Conservation (phyloP, 2,797 vertebrate species). For the Phylloscopus collybita region DNA sequence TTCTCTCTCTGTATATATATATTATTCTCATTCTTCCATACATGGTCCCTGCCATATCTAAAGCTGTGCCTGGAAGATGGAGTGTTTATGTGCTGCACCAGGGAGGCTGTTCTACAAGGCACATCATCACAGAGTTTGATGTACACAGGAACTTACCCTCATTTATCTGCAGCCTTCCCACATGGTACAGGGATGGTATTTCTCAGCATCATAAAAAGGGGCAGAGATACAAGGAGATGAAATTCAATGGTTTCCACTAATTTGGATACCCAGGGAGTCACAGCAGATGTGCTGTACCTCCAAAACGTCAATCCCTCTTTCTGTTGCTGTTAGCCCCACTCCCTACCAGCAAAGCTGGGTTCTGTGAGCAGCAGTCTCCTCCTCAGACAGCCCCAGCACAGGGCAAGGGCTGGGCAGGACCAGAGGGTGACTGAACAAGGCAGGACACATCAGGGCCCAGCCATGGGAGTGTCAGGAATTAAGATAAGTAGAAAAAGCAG, state of each 20-base stretch:
- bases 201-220: background rate
- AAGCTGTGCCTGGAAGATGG: background rate
- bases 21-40: background rate
- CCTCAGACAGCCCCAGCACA: background rate
- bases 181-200: background rate
- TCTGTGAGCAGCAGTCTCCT: background rate
- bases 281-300: background rate
- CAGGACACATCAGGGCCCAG: background rate
- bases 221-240: background rate
- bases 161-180: background rate
- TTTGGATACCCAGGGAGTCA: background rate
- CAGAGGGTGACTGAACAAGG: background rate
- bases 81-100: background rate
- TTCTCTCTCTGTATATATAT: background rate
- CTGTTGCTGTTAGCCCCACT: background rate
- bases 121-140: background rate
- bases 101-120: background rate
- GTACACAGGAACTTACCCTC: background rate
- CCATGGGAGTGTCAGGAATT: background rate
- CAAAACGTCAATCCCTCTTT: background rate
- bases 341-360: background rate
- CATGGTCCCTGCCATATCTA: background rate
- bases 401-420: background rate
- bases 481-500: background rate
- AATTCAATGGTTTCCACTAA: background rate